Base-by-base conservation (phyloP, 2,888 invertebrate genomes). In the Fragum sueziense region DNA sequence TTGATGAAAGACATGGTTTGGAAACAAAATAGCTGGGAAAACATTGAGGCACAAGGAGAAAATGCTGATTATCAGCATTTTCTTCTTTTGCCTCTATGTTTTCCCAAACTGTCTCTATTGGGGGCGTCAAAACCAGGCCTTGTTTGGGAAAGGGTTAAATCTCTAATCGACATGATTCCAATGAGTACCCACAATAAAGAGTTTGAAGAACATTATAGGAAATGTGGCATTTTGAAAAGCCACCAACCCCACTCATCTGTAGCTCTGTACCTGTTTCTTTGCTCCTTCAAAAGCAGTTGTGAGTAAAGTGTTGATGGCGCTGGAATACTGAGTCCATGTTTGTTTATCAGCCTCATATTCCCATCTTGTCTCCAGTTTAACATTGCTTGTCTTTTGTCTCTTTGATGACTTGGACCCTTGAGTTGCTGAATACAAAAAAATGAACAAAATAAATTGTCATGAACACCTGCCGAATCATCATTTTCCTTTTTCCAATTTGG, bases 341-440 rank as follows among this genome's bases (percentile, higher is more conserved):
- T 82, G 81, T 17, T 88, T 86, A 75, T 91, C 90, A 0, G 85
- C 89, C 75, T 92, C 90, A 90, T 88, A 91, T 71, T 92, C 90
- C 90, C 90, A 91, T 7, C 86, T 80, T 20, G 94, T 41, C 95
- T 96, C 90, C 94, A 94, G 29, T 7, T 77, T 81, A 20, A 65
- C 67, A 2, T 20, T 69, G n/a, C 65, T 83, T 2, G 62, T 17
- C 33, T 81, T 79, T 0, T 65, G 51, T 65, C 85, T 86, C 77
- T 87, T 88, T 2, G 82, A 47, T 22, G 83, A 59, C 9, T 61
- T 75, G 14, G 65, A 57, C 25, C 51, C n/a, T 9, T 70, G 75
- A 70, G 57, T 27, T 3, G 57, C 57, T 57, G n/a, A 57, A 47
- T 20, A 9, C 14, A 37, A 9, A 37, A 37, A 37, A n/a, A n/a